Evolutionary conservation across 2,797 vertebrate species (phyloP).

Genomic region (Macropus fuliginosus): DNA sequence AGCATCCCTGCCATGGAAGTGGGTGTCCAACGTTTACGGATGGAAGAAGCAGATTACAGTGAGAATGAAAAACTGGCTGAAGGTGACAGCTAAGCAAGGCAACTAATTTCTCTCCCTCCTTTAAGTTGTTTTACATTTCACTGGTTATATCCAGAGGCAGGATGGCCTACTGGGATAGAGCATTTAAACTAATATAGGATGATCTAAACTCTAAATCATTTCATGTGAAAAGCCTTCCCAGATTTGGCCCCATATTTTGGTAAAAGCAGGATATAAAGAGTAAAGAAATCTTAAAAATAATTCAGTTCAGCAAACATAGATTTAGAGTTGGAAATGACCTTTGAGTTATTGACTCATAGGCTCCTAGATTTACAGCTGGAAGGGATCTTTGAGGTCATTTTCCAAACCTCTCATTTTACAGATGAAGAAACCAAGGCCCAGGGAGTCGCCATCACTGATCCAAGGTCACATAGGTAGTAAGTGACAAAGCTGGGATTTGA

Average conservation of each 20-base stretch:
- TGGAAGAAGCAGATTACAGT: conserved; percentile 26
- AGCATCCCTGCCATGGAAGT: conserved; percentile 18
- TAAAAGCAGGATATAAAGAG: conserved; percentile 45
- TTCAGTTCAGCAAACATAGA: neutral
- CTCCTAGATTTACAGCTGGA: neutral
- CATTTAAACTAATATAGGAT: conserved; percentile 51
- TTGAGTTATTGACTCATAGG: neutral
- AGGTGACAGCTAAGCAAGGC: conserved; percentile 51
- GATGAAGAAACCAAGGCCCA: neutral
- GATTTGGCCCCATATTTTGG: conserved; percentile 47
- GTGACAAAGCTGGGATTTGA: neutral
- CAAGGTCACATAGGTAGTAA: neutral
- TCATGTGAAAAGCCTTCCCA: conserved; percentile 45
- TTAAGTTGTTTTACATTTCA: conserved; percentile 30
- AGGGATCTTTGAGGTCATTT: neutral
- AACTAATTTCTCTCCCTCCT: conserved; percentile 59
- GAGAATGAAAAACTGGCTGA: conserved; percentile 44
- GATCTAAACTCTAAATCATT: conserved; percentile 44
- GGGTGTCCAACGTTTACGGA: conserved; percentile 37
- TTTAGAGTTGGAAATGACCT: neutral
- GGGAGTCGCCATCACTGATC: neutral
- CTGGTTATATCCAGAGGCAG: conserved; percentile 32
- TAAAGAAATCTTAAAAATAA: neutral
- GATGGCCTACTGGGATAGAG: conserved; percentile 39
- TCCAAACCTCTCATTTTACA: neutral